These are phyloP conservation scores for Heteropelma amictum DNA, from an alignment of 2,888 invertebrate genomes.

Conservation along the genomic window DNA sequence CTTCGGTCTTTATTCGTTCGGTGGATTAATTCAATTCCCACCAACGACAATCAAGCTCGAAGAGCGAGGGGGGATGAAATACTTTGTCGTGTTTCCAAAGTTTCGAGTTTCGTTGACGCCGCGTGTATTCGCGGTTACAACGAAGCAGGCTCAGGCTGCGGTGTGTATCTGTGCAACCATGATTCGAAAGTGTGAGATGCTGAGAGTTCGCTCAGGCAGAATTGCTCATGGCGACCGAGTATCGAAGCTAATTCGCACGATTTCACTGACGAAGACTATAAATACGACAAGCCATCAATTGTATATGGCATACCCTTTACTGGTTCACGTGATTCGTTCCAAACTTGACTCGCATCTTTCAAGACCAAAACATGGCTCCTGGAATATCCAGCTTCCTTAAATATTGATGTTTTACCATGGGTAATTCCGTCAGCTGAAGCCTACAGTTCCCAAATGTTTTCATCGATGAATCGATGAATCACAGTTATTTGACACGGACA, in stretches of 20 bases:
- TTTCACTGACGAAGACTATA: constrained; percentile 56
- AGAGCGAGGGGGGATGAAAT: constrained; percentile 6
- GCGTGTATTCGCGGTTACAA: constrained; percentile 40
- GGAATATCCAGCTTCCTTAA: too few species aligned
- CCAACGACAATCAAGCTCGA: constrained; percentile 62
- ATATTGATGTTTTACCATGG: too few species aligned
- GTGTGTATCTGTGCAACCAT: not conserved
- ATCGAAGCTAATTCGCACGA: constrained; percentile 47
- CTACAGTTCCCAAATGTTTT: too few species aligned
- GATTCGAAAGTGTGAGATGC: constrained; percentile 18
- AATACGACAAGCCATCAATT: constrained; percentile 34
- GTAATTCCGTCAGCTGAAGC: too few species aligned
- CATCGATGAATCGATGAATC: too few species aligned
- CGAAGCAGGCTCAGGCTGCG: constrained; percentile 18
- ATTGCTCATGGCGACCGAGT: constrained; percentile 53
- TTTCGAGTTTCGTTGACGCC: constrained; percentile 57
- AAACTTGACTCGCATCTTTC: too few species aligned
- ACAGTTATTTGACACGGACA: too few species aligned
- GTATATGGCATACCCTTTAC: not conserved
- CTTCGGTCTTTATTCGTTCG: constrained; percentile 11
- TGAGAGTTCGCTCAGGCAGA: constrained; percentile 29
- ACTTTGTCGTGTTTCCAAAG: constrained; percentile 50
- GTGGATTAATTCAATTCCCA: constrained; percentile 63
- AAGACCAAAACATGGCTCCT: too few species aligned
- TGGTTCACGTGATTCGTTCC: too few species aligned